phyloP scores from a whole-genome alignment of 2,113 vertebrate species.

The Sylvietta virens region DNA sequence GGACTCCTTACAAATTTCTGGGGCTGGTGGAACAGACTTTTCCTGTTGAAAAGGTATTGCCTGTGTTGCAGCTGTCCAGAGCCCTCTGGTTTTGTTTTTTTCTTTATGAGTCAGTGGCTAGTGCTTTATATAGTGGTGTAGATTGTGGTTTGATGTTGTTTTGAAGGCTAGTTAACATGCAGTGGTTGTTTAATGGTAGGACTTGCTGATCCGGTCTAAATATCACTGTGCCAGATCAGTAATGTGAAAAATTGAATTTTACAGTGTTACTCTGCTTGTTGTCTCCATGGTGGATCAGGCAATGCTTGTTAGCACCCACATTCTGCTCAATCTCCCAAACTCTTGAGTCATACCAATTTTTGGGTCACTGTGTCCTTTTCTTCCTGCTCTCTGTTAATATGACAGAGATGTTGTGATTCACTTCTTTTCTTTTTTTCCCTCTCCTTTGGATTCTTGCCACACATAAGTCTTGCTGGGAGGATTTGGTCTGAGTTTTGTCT shows the following conservation, averaged over 20 bases:
- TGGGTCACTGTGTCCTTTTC: background rate
- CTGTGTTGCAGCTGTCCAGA: background rate
- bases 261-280: background rate
- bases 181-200: background rate
- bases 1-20: background rate
- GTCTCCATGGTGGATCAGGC: background rate
- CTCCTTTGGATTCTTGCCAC: background rate
- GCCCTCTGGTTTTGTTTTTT: background rate
- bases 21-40: background rate
- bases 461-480: background rate
- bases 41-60: background rate
- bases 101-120: background rate
- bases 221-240: background rate
- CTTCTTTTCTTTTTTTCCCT: background rate
- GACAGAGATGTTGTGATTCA: background rate
- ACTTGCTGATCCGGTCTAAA: background rate
- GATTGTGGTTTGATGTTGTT: background rate
- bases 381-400: background rate
- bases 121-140: background rate
- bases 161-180: background rate
- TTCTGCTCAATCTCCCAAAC: background rate
- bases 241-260: background rate
- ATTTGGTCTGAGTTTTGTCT: background rate
- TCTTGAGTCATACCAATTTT: background rate
- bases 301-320: background rate